Evolutionary conservation across 2,113 vertebrate genomes (phyloP), one percentile per base, ranked within the genome.

Genomic region (Erythrocercus mccallii): DNA sequence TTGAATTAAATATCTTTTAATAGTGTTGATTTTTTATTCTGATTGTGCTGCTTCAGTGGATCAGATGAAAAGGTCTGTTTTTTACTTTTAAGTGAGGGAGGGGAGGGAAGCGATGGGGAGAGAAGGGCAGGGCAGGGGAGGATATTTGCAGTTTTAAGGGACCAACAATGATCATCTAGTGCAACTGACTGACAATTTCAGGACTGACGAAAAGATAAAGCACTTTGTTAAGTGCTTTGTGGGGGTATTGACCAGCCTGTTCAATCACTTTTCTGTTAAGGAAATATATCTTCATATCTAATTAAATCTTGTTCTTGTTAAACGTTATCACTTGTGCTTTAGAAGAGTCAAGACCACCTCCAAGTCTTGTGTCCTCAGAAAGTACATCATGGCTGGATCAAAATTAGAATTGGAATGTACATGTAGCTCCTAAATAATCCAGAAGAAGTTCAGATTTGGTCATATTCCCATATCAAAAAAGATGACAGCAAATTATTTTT

Each of bases 221-320:
- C 20, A 56, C 9, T 62, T 25, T 9, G 1, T 78, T 40, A 56
- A 62, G 7, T 38, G 14, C 8, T 33, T 27, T 69, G 5, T 28
- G 8, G 20, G 5, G 6, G 8, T 8, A 35, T 62, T 1, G 0
- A 50, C 5, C 6, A 33, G 6, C 5, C 54, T 66, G 5, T 42
- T 61, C 7, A 51, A 15, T 31, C 31, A 38, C 10, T 15, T 22
- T 74, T 33, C 38, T 7, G 1, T 37, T 38, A 48, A 71, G 60
- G 14, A 76, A 70, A 64, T 35, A 14, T 6, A 45, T 62, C 24
- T 65, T 68, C 3, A 13, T 30, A 28, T 25, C 8, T 21, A 37
- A 9, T 28, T 42, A 64, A n/a, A 64, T n/a, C 11, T 23, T 64
- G 9, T 5, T 62, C 40, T 44, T 30, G 16, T 50, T 62, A 56